Evolutionary conservation across 2,113 vertebrate species (phyloP).

Genomic region (Leptosomus discolor): DNA sequence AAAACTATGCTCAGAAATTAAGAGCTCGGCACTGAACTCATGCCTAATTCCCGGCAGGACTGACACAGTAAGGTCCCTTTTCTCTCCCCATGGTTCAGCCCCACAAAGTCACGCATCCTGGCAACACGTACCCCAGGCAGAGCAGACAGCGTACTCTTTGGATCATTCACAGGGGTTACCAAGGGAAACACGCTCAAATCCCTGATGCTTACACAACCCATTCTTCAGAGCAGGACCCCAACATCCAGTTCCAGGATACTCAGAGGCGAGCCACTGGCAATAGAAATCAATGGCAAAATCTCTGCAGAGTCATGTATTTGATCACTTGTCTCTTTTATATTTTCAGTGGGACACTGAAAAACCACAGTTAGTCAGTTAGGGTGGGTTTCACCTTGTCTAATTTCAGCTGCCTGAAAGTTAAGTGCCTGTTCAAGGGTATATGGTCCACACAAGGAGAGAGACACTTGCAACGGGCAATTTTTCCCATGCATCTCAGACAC

Average conservation of each 20-base stretch:
- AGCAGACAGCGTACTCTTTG: background rate
- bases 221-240: background rate
- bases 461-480: background rate
- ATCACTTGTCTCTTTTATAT: background rate
- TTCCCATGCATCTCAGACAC: background rate
- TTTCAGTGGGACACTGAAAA: background rate
- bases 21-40: background rate
- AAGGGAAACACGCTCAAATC: background rate
- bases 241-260: background rate
- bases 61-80: background rate
- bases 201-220: background rate
- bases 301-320: background rate
- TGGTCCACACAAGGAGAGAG: background rate
- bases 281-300: background rate
- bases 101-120: background rate
- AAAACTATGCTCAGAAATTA: background rate
- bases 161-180: background rate
- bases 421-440: background rate
- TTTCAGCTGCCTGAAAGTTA: background rate
- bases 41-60: background rate
- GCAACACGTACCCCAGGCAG: background rate
- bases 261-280: background rate
- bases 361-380: background rate
- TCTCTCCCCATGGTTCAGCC: background rate
- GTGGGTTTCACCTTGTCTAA: background rate